Evolutionary conservation across 2,888 invertebrate genomes (phyloP).

Genomic region (Galerucella calmariensis): DNA sequence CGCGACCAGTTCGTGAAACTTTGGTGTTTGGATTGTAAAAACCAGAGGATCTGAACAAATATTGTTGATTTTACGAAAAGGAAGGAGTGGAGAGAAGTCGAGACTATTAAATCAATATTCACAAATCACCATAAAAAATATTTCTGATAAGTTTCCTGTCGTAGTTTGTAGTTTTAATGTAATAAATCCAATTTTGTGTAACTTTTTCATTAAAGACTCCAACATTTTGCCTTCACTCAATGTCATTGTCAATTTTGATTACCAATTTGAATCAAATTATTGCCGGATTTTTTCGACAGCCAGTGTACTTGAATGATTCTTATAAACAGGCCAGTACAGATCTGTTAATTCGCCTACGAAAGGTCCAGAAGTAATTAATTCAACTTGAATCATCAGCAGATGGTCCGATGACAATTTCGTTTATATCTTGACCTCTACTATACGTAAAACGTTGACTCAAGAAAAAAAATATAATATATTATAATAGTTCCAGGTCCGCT

Average conservation of each 20-base stretch:
- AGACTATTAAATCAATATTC: too few species aligned
- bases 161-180: constrained; percentile 8
- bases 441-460: not conserved
- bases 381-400: not conserved
- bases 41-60: too few species aligned
- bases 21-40: too few species aligned
- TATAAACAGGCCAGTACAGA: not conserved
- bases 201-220: not conserved
- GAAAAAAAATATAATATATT: not conserved
- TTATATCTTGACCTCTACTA: too few species aligned
- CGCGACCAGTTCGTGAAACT: too few species aligned
- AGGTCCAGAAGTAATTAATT: not conserved
- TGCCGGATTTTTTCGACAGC: too few species aligned
- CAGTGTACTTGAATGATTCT: too few species aligned
- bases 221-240: not conserved
- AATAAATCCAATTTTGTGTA: constrained; percentile 1
- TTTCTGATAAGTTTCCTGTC: not conserved
- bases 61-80: too few species aligned
- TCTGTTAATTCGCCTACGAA: not conserved
- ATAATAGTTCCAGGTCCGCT: not conserved
- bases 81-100: too few species aligned
- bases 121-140: too few species aligned
- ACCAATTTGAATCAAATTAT: not conserved
- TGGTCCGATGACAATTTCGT: too few species aligned
- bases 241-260: constrained; percentile 9